Evolutionary conservation across 2,888 invertebrate species (phyloP), one percentile per base, ranked within the genome.

Genomic region (Schizotus pectinicornis): DNA sequence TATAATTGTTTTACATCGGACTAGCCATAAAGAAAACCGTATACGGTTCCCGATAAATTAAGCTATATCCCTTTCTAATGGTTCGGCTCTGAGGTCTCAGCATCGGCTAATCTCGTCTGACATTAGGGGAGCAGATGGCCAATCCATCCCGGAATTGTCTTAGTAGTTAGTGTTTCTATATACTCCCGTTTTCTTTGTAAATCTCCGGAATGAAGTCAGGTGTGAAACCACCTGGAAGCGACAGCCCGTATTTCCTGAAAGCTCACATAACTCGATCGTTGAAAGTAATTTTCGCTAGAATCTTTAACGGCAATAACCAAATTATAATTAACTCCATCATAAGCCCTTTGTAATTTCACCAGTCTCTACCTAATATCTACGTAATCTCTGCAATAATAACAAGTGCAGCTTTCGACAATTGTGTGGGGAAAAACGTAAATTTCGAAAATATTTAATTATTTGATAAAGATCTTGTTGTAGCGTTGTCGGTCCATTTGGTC

Each of bases 31-130:
- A 22, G 33, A 22, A 30, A 14, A 22, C 22, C 34, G 42, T 51
- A 13, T 38, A 5, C 37, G 22, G 33, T 35, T 45, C 39, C 50
- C 45, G 50, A 56, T 50, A 56, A 50, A 50, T 56, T 14, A 56
- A 50, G 7, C 42, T 22, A 48, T 49, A 45, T 56, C 56, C 56
- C 11, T 45, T 45, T 34, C 56, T 50, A 45, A 56, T 50, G 46
- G 45, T 50, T 46, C 31, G 45, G 37, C 31, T 37, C n/a, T 34
- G 37, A 22, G 33, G 49, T 49, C 43, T 43, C 49, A 32, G 43
- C 41, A 55, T 49, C 36, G 35, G 47, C 57, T 57, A 57, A 57
- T 52, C 52, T 51, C 39, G 33, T 37, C 51, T 57, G 45, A 56
- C 56, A 32, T 51, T 41, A 45, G 31, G 46, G 41, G 46, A 56